Percentiles rank a stretch among this genome's conserved stretches.
Evolutionary conservation across 2,113 vertebrate genomes (phyloP).

Genomic region (Rhadina sibilatrix): DNA sequence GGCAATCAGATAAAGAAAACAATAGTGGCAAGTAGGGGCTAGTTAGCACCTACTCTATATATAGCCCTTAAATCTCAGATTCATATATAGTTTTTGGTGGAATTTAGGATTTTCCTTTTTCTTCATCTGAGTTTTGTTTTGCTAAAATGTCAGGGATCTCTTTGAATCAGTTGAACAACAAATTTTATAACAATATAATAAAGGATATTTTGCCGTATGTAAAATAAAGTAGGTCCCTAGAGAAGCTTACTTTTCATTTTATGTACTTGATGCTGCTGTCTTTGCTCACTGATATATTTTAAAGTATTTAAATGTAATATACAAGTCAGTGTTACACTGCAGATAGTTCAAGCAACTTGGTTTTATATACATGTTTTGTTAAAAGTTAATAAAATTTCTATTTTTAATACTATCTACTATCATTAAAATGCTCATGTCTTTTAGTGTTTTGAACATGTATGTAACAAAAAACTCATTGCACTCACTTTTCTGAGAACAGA

Average conservation of each 20-base stretch:
- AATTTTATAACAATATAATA: neutral
- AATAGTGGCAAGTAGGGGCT: neutral
- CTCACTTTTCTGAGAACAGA: neutral
- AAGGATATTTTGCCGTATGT: neutral
- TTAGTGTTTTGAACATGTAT: neutral
- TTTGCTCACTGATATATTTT: neutral
- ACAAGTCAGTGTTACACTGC: neutral
- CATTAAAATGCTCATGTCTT: rapidly evolving
- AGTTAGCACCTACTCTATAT: neutral
- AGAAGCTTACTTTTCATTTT: neutral
- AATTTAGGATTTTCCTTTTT: neutral
- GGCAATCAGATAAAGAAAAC: neutral
- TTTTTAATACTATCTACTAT: neutral
- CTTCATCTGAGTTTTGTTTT: neutral
- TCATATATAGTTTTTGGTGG: neutral
- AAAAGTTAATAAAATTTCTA: neutral
- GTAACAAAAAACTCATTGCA: neutral
- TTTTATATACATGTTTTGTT: neutral
- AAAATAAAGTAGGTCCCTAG: neutral
- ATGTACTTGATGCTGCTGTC: neutral
- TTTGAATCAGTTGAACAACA: neutral
- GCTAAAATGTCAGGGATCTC: neutral
- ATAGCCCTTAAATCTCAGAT: neutral
- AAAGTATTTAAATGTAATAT: neutral
- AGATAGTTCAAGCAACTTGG: neutral